These are phyloP conservation scores for Botrylloides violaceus DNA, from an alignment of 23 tunicate species.

Conservation along the genomic window DNA sequence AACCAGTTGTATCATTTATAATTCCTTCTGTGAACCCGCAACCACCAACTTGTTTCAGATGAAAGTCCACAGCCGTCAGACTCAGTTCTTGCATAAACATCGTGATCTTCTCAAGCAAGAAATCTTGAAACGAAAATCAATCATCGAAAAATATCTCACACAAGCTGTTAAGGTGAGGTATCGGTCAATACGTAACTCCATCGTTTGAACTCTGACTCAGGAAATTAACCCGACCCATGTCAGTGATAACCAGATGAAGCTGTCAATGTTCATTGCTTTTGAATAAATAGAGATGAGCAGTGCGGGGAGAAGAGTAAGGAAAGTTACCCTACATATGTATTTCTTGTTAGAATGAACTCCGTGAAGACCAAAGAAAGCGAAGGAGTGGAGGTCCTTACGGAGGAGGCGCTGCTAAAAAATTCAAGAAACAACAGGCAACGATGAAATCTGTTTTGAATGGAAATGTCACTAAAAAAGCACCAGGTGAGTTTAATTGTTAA, in stretches of 20 bases:
- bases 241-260: too few relatives aligned
- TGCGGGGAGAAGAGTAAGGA: too few relatives aligned
- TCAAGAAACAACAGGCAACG: constrained; percentile 7
- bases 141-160: constrained; percentile 60
- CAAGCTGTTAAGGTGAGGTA: constrained; percentile 74
- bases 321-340: too few relatives aligned
- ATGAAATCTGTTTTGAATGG: constrained; percentile 3
- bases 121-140: constrained; percentile 43
- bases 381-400: neutral
- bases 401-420: constrained; percentile 1
- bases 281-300: too few relatives aligned
- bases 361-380: constrained; percentile 45
- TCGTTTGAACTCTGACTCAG: too few relatives aligned
- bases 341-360: constrained; percentile 55
- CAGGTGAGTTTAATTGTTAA: too few relatives aligned
- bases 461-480: neutral
- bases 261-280: too few relatives aligned
- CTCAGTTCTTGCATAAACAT: constrained; percentile 45
- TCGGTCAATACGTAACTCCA: too few relatives aligned
- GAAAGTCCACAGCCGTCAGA: constrained; percentile 49
- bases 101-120: constrained; percentile 76
- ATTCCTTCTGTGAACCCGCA: too few relatives aligned
- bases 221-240: too few relatives aligned
- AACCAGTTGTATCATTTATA: too few relatives aligned
- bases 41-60: too few relatives aligned